Evolutionary conservation across 2,797 vertebrate species (phyloP).

Genomic region (Sphenodon punctatus): DNA sequence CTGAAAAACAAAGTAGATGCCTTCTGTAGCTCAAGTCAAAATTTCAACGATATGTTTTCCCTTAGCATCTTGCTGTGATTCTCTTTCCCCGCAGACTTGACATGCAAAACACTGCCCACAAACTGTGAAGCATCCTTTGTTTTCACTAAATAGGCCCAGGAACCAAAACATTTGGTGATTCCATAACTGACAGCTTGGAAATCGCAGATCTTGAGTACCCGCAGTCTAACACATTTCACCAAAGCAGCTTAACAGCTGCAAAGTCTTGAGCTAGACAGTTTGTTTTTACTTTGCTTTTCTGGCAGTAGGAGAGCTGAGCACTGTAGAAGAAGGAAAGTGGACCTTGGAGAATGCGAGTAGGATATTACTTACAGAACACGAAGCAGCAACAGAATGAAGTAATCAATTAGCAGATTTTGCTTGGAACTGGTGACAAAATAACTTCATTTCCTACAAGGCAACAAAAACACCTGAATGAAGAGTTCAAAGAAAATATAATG

Average conservation of each 20-base stretch:
- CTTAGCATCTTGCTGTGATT: background rate
- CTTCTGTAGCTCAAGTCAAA: background rate
- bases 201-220: background rate
- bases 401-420: slow-evolving; percentile 42
- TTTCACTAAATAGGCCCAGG: background rate
- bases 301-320: background rate
- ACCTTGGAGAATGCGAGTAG: background rate
- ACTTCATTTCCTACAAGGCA: slow-evolving; percentile 23
- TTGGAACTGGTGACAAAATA: slow-evolving; percentile 30
- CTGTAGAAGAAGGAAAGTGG: background rate
- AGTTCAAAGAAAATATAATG: slow-evolving; percentile 26
- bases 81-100: background rate
- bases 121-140: background rate
- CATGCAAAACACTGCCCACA: background rate
- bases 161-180: background rate
- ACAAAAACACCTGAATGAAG: slow-evolving; percentile 28
- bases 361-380: background rate
- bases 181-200: background rate
- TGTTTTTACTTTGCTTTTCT: background rate
- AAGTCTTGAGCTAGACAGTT: background rate
- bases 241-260: background rate
- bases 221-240: background rate
- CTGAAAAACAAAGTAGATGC: background rate
- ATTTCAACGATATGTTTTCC: background rate
- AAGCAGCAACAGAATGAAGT: slow-evolving; percentile 15